Percentiles rank a stretch among this genome's conserved stretches.
phyloP scores from a whole-genome alignment of 1,140 invertebrate species.

The Formica exsecta region DNA sequence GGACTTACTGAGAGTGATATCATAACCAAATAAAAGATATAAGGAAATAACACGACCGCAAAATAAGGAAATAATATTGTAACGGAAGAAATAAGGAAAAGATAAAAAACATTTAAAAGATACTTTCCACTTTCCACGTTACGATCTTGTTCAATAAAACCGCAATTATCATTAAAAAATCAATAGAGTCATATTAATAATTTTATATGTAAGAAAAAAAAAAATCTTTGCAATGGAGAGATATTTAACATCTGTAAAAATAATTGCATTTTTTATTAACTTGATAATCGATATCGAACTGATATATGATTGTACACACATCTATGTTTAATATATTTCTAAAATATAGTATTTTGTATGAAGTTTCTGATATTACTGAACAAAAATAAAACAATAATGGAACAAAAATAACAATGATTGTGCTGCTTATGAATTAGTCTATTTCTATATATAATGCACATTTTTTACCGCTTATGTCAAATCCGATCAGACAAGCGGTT shows the following conservation, averaged over 20 bases:
- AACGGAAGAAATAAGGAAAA: constrained; percentile 4
- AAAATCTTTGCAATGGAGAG: neutral
- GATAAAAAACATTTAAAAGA: neutral
- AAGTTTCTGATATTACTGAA: neutral
- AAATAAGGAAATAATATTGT: neutral
- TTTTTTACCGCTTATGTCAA: constrained; percentile 10
- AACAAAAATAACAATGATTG: neutral
- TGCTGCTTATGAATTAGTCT: neutral
- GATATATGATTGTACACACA: neutral
- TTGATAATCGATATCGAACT: neutral
- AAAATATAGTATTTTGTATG: neutral
- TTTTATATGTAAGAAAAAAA: neutral
- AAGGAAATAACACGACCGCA: neutral
- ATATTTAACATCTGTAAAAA: neutral
- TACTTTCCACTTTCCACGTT: neutral
- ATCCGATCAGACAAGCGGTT: neutral
- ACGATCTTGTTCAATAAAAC: neutral
- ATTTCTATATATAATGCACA: neutral
- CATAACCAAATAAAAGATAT: neutral
- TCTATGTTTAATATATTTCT: constrained; percentile 1
- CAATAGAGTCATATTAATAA: neutral
- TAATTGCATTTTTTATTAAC: constrained; percentile 20
- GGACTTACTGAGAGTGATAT: neutral
- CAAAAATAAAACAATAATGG: neutral
- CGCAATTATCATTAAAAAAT: too few species aligned